phyloP scores from a whole-genome alignment of 2,888 invertebrate genomes.

The Prionchulus punctatus region DNA sequence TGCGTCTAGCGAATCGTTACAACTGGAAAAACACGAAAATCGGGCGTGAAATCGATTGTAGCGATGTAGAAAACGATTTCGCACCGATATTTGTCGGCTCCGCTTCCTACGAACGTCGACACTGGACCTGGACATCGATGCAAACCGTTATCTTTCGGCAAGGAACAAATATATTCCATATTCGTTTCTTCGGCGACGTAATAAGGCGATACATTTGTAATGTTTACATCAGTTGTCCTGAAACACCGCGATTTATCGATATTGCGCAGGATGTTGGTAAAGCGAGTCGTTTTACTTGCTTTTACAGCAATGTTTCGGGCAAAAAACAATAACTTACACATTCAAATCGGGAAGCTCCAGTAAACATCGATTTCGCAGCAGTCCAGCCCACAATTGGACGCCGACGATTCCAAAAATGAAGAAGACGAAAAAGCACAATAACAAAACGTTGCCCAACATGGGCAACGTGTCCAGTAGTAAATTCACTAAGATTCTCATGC shows the following conservation, averaged over 20 bases:
- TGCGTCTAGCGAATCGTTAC: constrained; percentile 26
- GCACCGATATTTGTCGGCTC: too few relatives aligned
- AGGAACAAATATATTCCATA: constrained; percentile 90
- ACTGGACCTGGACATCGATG: constrained; percentile 56
- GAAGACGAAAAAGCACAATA: constrained; percentile 98
- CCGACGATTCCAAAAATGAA: constrained; percentile 99
- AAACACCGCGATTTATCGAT: too few relatives aligned
- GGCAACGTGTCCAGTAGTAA: constrained; percentile 90
- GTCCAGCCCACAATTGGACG: constrained; percentile 97
- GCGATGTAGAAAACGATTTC: too few relatives aligned
- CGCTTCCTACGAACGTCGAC: background rate
- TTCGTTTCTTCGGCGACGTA: constrained; percentile 34
- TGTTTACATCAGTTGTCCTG: too few relatives aligned
- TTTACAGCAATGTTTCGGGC: too few relatives aligned
- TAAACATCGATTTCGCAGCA: constrained; percentile 80
- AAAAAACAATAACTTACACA: too few relatives aligned
- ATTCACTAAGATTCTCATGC: constrained; percentile 93
- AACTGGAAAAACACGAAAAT: constrained; percentile 16
- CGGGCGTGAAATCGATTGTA: background rate
- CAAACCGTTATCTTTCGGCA: constrained; percentile 82
- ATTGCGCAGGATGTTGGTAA: too few relatives aligned
- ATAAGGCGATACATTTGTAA: constrained; percentile 14
- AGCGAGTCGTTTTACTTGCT: too few relatives aligned
- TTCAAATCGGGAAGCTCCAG: constrained; percentile 46
- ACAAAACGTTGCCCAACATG: constrained; percentile 89